phyloP scores from a whole-genome alignment of 2,888 invertebrate species.

The Pandemis heparana region DNA sequence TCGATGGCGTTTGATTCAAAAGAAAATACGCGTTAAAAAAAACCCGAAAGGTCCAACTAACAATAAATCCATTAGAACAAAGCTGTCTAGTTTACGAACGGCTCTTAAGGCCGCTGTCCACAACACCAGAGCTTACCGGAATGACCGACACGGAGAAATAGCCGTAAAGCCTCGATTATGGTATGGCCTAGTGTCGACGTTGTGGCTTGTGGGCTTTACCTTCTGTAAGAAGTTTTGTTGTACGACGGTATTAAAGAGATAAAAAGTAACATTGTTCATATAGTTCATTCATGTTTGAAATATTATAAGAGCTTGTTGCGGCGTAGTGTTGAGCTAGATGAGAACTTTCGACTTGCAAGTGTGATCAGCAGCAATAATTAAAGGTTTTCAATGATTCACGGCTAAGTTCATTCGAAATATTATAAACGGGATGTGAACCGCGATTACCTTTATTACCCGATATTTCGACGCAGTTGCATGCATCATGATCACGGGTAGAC shows the following conservation, averaged over 20 bases:
- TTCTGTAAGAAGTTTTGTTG: neutral
- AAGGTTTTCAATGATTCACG: too few relatives aligned
- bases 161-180: slow-evolving; percentile 40
- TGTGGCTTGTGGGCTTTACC: neutral
- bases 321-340: too few relatives aligned
- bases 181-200: slow-evolving; percentile 5
- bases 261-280: too few relatives aligned
- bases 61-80: slow-evolving; percentile 72
- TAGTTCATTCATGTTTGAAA: too few relatives aligned
- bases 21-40: neutral
- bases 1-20: neutral
- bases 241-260: neutral
- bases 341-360: too few relatives aligned
- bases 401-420: too few relatives aligned
- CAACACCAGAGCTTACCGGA: slow-evolving; percentile 43
- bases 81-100: slow-evolving; percentile 48
- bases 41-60: slow-evolving; percentile 16
- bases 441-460: too few relatives aligned
- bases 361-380: too few relatives aligned
- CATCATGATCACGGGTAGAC: too few relatives aligned
- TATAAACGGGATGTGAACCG: too few relatives aligned
- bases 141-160: slow-evolving; percentile 38
- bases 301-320: too few relatives aligned
- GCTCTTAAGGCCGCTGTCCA: slow-evolving; percentile 42
- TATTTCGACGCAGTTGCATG: too few relatives aligned